Evolutionary conservation across 2,888 invertebrate species (phyloP), one percentile per base, ranked within the genome.

Genomic region (Stegophylla sp.): DNA sequence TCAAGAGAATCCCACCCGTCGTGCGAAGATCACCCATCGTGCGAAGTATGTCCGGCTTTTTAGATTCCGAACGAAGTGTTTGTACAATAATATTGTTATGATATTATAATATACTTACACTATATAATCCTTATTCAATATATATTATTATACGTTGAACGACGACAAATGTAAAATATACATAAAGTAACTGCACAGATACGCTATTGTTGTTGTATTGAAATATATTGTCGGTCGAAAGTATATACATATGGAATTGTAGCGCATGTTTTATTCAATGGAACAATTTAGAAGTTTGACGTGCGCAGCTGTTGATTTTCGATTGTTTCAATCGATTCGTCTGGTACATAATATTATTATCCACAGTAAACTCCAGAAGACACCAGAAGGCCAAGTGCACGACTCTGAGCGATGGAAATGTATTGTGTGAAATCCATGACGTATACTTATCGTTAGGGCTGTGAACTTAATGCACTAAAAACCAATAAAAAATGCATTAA

Each of bases 271-370:
- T 61, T 61, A 48, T 61, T 71, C 69, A 63, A 69, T 48, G 61
- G 71, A 26, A 66, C 45, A 61, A 79, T 79, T 69, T 79, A 48
- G n/a, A n/a, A 61, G 79, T 71, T 51, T 61, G 61, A 71, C 71
- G 43, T 51, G 61, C 34, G 28, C 79, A 79, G 45, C 59, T 69
- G 79, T 79, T 71, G 69, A 69, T 79, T 48, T 71, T 79, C 69
- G 71, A 79, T 71, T 79, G 79, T 79, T 79, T 63, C 51, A 26
- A 71, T 63, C 34, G 69, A 66, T 79, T 41, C 43, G 61, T 79
- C 48, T 48, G 61, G 56, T 34, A n/a, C n/a, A n/a, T n/a, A n/a
- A n/a, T n/a, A n/a, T n/a, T n/a, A n/a, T n/a, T n/a, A 34, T 34
- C 34, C 7, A 34, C 59, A n/a, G n/a, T 43, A 43, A 64, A 75